Base-by-base conservation (phyloP, 2,888 invertebrate genomes). In the Alloscopus bannaensis region DNA sequence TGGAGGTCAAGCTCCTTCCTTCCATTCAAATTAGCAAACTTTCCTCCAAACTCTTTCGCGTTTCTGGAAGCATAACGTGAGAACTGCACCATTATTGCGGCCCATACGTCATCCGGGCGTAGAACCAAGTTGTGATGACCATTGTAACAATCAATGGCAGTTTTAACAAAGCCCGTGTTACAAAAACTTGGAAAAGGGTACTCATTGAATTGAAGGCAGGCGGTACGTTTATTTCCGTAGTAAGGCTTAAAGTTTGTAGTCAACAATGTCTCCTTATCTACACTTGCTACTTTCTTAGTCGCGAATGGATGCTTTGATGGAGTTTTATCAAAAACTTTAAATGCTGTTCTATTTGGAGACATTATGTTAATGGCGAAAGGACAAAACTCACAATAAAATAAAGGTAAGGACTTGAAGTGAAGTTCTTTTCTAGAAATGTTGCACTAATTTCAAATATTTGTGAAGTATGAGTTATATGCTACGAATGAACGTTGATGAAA, bases 21-120 rank as follows among this genome's bases (percentile, higher is more conserved):
- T 13, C 80, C 80, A 13, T 75, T 65, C 69, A 80, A 80, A 20
- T 76, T 70, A 20, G 76, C 75, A 59, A 80, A 75, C 20, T 70
- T 45, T 1, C 50, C 55, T 11, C 68, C 55, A 26, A 68, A 81
- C 28, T 81, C 22, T 36, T 80, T 72, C 16, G 79, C 57, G 11
- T 73, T 36, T n/a, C 60, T 70, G 29, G 42, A 42, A 16, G 76
- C 28, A 29, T 80, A 80, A 22, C 75, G 70, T 0, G 75, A 75
- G 40, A 80, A 80, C 52, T 80, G 80, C 1, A 66, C 70, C 42
- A 80, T 69, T 4, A 80, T 75, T 0, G 75, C 80, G 0, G 69
- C 50, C 80, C 80, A 80, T 40, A 80, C 28, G 59, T 80, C 80
- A 50, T 80, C 80, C 4, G 80, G 80, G 8, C 80, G 69, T 16